Evolutionary conservation across 2,113 vertebrate species (phyloP), one percentile per base, ranked within the genome.

Genomic region (Larimichthys polyactis): DNA sequence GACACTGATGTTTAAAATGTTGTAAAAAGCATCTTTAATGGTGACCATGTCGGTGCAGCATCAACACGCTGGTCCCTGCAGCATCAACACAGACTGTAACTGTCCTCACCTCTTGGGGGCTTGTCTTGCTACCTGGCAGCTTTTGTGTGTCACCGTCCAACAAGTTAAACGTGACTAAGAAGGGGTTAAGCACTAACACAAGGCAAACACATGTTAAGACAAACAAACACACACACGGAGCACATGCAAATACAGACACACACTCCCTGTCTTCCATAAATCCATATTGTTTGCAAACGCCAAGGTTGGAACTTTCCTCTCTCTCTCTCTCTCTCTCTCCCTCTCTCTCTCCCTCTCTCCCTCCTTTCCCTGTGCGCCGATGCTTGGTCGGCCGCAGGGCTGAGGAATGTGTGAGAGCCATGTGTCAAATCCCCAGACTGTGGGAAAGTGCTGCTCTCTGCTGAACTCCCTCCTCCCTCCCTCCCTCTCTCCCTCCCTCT

Each of bases 361-460:
- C 77, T 72, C 64, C 81, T 88, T 58, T 92, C 85, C 74, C 74
- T 85, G 81, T 84, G 91, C 77, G 91, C 88, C 36, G 88, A 85
- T 86, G 93, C 95, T 94, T 90, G 91, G 92, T 94, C 94, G 95
- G 96, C 94, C 94, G 95, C 92, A 93, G 96, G 93, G 95, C 96
- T 94, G 96, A 95, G 97, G 98, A 97, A 97, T 97, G 98, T 97
- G 97, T 95, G 96, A 96, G 96, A 97, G 96, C 97, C 97, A 96
- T 98, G 97, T 97, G 98, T 98, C 97, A 96, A 96, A 96, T 96
- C 96, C 97, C 96, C 96, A 96, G 97, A 97, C 97, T 97, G 98
- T 98, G 97, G 97, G 98, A 98, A 99, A 98, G 95, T 96, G 96
- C 96, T 97, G 97, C 97, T 97, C 97, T 95, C 96, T 94, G 94